phyloP scores from a whole-genome alignment of 2,113 vertebrate species.

The Pomatostomus ruficeps region DNA sequence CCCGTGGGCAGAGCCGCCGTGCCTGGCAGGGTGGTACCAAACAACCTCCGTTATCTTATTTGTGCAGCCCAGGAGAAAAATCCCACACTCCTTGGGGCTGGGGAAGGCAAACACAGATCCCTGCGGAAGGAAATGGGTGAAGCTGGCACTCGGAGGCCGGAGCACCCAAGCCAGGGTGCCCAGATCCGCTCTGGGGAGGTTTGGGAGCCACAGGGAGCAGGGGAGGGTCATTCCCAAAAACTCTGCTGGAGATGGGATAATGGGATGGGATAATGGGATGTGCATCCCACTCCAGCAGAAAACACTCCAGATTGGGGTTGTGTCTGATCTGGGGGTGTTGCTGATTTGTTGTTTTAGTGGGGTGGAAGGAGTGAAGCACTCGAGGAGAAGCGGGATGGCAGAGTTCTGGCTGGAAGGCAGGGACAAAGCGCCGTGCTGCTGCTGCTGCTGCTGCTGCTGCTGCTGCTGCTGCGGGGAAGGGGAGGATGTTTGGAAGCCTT shows the following conservation, averaged over 20 bases:
- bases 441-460: not conserved
- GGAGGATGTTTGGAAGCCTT: not conserved
- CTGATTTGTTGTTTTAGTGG: too few species aligned
- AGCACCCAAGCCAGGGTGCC: not conserved
- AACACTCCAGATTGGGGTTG: too few species aligned
- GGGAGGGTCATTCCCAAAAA: fast-evolving
- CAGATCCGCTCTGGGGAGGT: not conserved
- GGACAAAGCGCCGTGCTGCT: not conserved
- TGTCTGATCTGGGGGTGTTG: too few species aligned
- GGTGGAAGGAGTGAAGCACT: not conserved
- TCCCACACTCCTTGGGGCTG: not conserved
- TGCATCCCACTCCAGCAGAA: not conserved
- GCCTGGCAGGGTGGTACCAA: not conserved
- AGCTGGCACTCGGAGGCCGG: fast-evolving
- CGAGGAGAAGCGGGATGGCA: not conserved
- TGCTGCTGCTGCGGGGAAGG: not conserved
- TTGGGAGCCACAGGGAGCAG: not conserved
- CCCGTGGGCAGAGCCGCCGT: not conserved
- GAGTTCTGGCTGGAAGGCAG: not conserved
- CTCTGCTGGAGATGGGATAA: not conserved
- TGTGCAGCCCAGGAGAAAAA: not conserved
- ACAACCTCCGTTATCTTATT: not conserved
- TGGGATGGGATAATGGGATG: not conserved
- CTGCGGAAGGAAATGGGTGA: not conserved
- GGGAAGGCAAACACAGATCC: not conserved